These are phyloP conservation scores for Heliconius nattereri DNA, from an alignment of 1,140 invertebrate genomes.

Conservation along the genomic window DNA sequence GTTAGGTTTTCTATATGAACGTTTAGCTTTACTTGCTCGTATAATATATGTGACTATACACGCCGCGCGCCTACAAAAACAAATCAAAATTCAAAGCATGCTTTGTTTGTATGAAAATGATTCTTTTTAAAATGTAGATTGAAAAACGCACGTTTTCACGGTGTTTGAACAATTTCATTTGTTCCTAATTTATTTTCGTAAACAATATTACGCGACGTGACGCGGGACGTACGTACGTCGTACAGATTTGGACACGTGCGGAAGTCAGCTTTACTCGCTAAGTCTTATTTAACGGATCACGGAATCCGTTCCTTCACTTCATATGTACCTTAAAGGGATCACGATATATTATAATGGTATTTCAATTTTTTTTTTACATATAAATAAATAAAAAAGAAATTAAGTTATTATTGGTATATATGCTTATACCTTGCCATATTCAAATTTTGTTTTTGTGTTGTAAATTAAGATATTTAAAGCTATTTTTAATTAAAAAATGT, in stretches of 20 bases:
- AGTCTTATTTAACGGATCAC: slow-evolving; percentile 75
- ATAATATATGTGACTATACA: background rate
- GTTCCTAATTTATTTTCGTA: slow-evolving; percentile 42
- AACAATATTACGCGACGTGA: slow-evolving; percentile 48
- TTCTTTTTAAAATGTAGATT: slow-evolving; percentile 30
- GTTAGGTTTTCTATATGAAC: background rate
- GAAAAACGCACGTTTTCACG: slow-evolving; percentile 32
- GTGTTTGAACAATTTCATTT: slow-evolving; percentile 35
- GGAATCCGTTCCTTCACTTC: slow-evolving; percentile 69
- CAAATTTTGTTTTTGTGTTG: too few relatives aligned
- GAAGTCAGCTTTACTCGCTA: slow-evolving; percentile 69
- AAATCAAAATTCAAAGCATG: slow-evolving; percentile 21
- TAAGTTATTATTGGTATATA: too few relatives aligned
- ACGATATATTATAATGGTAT: slow-evolving; percentile 14
- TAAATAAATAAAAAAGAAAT: too few relatives aligned
- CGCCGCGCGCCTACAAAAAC: background rate
- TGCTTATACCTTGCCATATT: too few relatives aligned
- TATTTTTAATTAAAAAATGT: too few relatives aligned
- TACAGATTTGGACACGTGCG: slow-evolving; percentile 59
- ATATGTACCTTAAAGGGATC: slow-evolving; percentile 45
- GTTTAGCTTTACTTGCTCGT: background rate
- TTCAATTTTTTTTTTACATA: background rate
- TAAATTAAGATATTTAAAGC: too few relatives aligned
- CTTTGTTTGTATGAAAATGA: slow-evolving; percentile 20
- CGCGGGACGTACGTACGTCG: slow-evolving; percentile 49